phyloP scores from a whole-genome alignment of 2,888 invertebrate genomes.

The Drosophila falleni region DNA sequence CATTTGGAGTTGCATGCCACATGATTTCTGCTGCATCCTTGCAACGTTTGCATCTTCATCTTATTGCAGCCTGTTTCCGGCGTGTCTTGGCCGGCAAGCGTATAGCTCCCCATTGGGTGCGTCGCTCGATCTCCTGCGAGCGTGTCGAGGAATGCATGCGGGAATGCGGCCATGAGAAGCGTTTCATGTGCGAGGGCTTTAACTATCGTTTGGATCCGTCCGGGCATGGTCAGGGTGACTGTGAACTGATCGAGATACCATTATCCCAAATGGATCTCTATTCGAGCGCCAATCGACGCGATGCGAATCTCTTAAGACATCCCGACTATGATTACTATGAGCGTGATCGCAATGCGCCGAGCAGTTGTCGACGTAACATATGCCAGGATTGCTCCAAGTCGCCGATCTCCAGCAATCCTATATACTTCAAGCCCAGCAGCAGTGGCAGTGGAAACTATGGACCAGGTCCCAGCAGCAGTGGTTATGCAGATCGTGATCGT shows the following conservation, averaged over 20 bases:
- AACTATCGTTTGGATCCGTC: constrained; percentile 92
- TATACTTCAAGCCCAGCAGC: constrained; percentile 82
- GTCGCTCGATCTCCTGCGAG: constrained; percentile 90
- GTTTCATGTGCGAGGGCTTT: constrained; percentile 93
- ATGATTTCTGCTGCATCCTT: constrained; percentile 35
- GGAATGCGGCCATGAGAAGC: constrained; percentile 90
- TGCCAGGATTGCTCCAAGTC: constrained; percentile 84
- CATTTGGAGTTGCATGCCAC: constrained; percentile 10
- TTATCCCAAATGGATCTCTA: constrained; percentile 89
- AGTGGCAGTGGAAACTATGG: constrained; percentile 42
- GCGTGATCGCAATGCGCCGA: constrained; percentile 90
- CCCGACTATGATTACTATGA: constrained; percentile 93
- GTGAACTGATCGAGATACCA: constrained; percentile 91
- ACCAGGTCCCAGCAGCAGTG: constrained; percentile 52
- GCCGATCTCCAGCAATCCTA: constrained; percentile 72
- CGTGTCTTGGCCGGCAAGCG: constrained; percentile 91
- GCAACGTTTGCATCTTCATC: constrained; percentile 27
- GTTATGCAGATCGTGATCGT: constrained; percentile 51
- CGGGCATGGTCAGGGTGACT: constrained; percentile 90
- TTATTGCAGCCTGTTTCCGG: constrained; percentile 90
- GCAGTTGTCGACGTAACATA: constrained; percentile 86
- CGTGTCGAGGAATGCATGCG: constrained; percentile 91
- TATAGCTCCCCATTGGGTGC: constrained; percentile 89
- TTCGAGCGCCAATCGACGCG: constrained; percentile 86
- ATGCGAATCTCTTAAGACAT: constrained; percentile 85